Evolutionary conservation across 2,113 vertebrate species (phyloP), one percentile per base, ranked within the genome.

Genomic region (Zapornia atra): DNA sequence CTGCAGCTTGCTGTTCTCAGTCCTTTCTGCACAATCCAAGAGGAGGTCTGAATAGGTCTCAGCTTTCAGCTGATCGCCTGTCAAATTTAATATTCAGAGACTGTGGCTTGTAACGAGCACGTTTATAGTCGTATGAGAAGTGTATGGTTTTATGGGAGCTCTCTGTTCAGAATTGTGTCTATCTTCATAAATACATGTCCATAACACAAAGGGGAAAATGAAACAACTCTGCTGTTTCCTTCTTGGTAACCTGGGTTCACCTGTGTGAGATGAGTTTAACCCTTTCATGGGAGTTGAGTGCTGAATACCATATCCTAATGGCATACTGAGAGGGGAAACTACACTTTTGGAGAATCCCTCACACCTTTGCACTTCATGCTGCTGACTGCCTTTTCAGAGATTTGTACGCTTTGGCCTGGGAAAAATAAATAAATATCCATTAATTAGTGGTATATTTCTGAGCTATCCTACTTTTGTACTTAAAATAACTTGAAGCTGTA

Each of bases 221-320:
- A 90, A 95, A 84, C 79, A 76, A 76, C 65, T 88, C 54, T n/a
- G 13, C 95, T 46, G 40, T 54, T 95, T 91, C 93, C 80, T 92
- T 82, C 83, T 92, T 15, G 36, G 69, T 94, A 94, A 96, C 96
- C 96, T 96, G 88, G 91, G 80, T 85, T 97, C 93, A 96, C 97
- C 96, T 97, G 79, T 40, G 60, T 5, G 14, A 79, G 83, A 76
- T 46, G 48, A 88, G 33, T 63, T 96, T 95, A 96, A 96, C 94
- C 88, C 93, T 90, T 95, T 75, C 5, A 15, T 61, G 85, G 50
- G 15, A 4, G 36, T 40, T 33, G 57, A 79, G 53, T 15, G 34
- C 28, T 48, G 53, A 61, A 22, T 38, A n/a, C 20, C 4, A 1
- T 14, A 26, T 17, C 0, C 0, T 24, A 31, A 13, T 18, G 38